phyloP scores from a whole-genome alignment of 2,797 vertebrate species.

The Miichthys miiuy region DNA sequence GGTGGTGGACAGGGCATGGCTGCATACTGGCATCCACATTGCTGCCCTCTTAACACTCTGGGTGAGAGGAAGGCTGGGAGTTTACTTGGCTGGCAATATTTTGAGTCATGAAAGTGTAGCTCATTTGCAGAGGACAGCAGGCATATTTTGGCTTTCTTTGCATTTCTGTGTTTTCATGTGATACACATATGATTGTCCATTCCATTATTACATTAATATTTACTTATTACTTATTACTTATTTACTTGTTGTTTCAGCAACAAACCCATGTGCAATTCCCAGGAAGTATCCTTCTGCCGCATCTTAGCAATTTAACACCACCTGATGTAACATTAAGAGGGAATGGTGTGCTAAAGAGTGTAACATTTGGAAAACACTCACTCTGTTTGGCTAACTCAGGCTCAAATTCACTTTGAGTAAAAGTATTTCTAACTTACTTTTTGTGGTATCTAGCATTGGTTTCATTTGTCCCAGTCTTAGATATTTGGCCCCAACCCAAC shows the following conservation, averaged over 20 bases:
- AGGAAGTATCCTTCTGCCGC: not conserved
- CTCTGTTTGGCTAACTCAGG: not conserved
- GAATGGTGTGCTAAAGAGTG: not conserved
- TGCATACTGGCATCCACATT: constrained; percentile 64
- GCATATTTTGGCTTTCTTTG: constrained; percentile 32
- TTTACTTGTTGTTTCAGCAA: not conserved
- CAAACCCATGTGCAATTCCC: not conserved
- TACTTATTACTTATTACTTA: no score
- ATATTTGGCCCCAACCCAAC: not conserved
- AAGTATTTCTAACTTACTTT: not conserved
- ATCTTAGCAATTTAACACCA: not conserved
- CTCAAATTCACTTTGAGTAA: not conserved
- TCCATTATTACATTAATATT: no score
- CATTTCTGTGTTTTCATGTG: constrained; percentile 19
- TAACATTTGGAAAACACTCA: not conserved
- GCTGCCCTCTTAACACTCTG: constrained; percentile 69
- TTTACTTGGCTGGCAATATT: constrained; percentile 57
- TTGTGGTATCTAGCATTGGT: not conserved
- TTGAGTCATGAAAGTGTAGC: constrained; percentile 37
- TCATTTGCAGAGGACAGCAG: constrained; percentile 23
- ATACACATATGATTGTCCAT: not conserved
- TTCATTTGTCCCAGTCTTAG: not conserved
- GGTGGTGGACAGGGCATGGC: constrained; percentile 66
- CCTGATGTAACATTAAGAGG: not conserved
- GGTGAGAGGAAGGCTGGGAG: constrained; percentile 58